These are phyloP conservation scores for Calliphora vicina DNA, from an alignment of 1,140 invertebrate species.

Conservation along the genomic window DNA sequence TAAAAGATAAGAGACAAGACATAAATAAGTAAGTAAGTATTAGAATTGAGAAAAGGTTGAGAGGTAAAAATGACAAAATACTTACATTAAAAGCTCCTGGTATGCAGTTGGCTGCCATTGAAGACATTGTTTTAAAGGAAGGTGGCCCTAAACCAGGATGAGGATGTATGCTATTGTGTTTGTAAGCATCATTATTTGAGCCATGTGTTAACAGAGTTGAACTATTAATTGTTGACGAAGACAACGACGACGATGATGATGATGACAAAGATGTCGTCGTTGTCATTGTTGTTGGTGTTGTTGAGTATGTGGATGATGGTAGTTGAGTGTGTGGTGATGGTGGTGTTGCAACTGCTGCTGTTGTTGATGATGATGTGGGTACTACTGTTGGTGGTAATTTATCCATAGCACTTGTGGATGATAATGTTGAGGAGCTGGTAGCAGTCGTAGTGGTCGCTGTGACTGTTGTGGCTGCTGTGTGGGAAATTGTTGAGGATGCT, in stretches of 20 bases:
- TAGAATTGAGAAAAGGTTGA: no score
- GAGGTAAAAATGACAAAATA: neutral
- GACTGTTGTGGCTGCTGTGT: neutral
- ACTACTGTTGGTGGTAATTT: no score
- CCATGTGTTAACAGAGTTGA: slow-evolving; percentile 8
- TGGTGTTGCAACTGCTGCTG: neutral
- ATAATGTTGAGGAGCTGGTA: neutral
- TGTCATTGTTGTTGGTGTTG: neutral
- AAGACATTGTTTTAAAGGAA: slow-evolving; percentile 30
- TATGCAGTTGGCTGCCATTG: slow-evolving; percentile 19
- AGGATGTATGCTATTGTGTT: slow-evolving; percentile 24
- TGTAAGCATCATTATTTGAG: slow-evolving; percentile 7
- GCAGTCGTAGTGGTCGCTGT: no score
- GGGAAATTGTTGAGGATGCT: neutral
- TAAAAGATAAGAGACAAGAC: neutral
- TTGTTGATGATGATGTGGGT: neutral
- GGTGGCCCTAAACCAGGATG: slow-evolving; percentile 26
- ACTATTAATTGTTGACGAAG: neutral
- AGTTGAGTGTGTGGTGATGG: neutral
- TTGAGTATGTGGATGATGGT: neutral
- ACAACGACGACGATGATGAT: neutral
- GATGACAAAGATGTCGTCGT: neutral
- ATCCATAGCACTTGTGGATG: neutral
- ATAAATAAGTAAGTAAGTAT: neutral
- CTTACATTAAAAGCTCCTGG: slow-evolving; percentile 31